phyloP scores from a whole-genome alignment of 2,888 invertebrate species.

The Luperina nickerlii region DNA sequence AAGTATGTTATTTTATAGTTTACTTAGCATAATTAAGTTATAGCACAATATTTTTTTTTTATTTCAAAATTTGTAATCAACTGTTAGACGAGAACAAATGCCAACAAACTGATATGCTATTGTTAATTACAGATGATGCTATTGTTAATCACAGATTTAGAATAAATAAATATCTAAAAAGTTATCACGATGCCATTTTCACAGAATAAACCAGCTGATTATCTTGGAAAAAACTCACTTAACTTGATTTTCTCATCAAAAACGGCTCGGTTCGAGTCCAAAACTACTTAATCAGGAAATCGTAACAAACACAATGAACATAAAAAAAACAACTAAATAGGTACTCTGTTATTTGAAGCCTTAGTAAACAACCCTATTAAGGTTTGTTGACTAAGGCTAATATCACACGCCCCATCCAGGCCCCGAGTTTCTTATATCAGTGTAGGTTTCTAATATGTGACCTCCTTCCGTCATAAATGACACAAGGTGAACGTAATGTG shows the following conservation, averaged over 20 bases:
- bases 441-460: slow-evolving; percentile 40
- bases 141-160: no score
- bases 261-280: background rate
- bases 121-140: no score
- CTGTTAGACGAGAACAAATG: no score
- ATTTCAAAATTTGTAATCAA: no score
- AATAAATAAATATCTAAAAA: background rate
- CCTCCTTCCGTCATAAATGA: slow-evolving; percentile 54
- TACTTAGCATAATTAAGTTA: no score
- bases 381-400: slow-evolving; percentile 18
- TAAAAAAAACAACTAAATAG: background rate
- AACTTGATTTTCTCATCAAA: background rate
- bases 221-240: background rate
- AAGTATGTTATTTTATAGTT: no score
- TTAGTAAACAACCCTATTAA: background rate
- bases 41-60: no score
- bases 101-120: no score
- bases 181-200: background rate
- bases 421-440: slow-evolving; percentile 36
- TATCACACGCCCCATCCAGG: slow-evolving; percentile 15
- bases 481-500: slow-evolving; percentile 42
- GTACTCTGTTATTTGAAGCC: background rate
- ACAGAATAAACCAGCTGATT: background rate
- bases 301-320: background rate
- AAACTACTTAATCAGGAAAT: background rate